Evolutionary conservation across 2,888 invertebrate species (phyloP).

Genomic region (Azorinus chamasolen): DNA sequence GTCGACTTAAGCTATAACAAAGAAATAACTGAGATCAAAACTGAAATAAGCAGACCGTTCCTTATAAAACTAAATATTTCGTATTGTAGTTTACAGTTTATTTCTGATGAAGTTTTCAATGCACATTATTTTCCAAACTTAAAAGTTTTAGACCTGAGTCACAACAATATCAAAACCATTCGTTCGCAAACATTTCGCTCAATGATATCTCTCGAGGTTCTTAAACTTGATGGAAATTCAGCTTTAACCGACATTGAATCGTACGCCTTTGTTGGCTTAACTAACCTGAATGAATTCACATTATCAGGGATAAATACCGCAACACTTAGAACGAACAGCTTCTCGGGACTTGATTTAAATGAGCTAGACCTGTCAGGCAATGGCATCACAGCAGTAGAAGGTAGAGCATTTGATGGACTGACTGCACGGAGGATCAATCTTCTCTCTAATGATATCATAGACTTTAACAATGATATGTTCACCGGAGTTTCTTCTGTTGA

Average conservation of each 20-base stretch:
- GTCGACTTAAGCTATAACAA: conserved; percentile 14
- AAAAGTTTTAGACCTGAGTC: conserved; percentile 4
- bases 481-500: conserved; percentile 9
- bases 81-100: not conserved
- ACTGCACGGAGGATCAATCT: conserved; percentile 8
- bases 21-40: not conserved
- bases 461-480: conserved; percentile 15
- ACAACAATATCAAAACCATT: conserved; percentile 3
- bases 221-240: conserved; percentile 11
- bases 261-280: conserved; percentile 8
- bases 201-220: not conserved
- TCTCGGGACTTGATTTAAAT: conserved; percentile 8
- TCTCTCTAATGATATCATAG: not conserved
- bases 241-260: not conserved
- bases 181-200: not conserved
- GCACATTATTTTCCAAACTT: not conserved
- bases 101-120: not conserved
- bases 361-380: conserved; percentile 11
- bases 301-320: not conserved
- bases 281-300: not conserved
- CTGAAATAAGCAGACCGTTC: not conserved
- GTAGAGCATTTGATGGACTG: conserved; percentile 12
- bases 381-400: conserved; percentile 1
- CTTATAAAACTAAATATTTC: conserved; percentile 15
- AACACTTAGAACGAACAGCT: conserved; percentile 10